phyloP scores from a whole-genome alignment of 1,140 invertebrate species.

The Aphaenogaster floridana region DNA sequence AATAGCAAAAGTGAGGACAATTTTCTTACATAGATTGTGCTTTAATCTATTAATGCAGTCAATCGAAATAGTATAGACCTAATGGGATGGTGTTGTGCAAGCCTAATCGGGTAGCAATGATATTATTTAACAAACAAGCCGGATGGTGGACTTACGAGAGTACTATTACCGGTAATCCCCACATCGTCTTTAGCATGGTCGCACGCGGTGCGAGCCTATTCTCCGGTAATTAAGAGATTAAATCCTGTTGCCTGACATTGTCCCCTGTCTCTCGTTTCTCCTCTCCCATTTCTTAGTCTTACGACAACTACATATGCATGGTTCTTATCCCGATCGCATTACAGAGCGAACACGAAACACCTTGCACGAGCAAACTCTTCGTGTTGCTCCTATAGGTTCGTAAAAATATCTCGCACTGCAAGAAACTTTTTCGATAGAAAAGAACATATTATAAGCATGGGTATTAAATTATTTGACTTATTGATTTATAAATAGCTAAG shows the following conservation, averaged over 20 bases:
- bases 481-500: background rate
- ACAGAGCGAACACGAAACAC: conserved; percentile 57
- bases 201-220: conserved; percentile 72
- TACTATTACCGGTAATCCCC: conserved; percentile 83
- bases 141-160: conserved; percentile 83
- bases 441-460: background rate
- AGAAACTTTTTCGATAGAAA: background rate
- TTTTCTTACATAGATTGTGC: background rate
- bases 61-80: background rate
- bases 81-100: conserved; percentile 71
- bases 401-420: conserved; percentile 16
- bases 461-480: conserved; percentile 13
- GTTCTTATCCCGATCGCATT: conserved; percentile 65
- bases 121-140: conserved; percentile 87
- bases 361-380: conserved; percentile 35
- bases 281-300: conserved; percentile 35
- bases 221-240: conserved; percentile 85
- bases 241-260: conserved; percentile 80
- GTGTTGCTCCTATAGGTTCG: too few relatives aligned
- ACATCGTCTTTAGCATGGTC: conserved; percentile 73
- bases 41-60: background rate
- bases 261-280: background rate
- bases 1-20: background rate
- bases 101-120: conserved; percentile 77
- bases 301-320: conserved; percentile 23